A percentile compares a stretch with the other conserved stretches of the same genome.
Conservation (phyloP, 2,797 vertebrate genomes). For the Ceryle rudis region DNA sequence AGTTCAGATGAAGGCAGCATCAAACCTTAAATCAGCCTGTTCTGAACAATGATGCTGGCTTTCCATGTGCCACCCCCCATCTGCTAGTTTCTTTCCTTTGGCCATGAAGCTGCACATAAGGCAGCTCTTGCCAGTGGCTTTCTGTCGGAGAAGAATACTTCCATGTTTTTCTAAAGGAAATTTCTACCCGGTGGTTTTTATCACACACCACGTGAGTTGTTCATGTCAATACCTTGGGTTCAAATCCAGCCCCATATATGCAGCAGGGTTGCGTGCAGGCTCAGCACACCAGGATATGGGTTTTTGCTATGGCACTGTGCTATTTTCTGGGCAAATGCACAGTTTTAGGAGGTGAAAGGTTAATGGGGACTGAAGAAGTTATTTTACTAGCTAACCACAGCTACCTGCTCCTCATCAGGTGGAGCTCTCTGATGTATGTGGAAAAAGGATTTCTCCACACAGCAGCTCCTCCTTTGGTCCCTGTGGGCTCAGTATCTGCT, state of each 20-base stretch:
- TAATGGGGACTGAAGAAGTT: neutral
- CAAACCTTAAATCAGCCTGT: neutral
- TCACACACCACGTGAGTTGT: neutral
- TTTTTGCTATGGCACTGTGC: accelerated
- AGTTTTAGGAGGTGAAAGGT: neutral
- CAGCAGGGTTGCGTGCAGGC: neutral
- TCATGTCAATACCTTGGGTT: neutral
- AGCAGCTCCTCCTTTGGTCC: neutral
- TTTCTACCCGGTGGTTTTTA: neutral
- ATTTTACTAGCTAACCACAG: neutral
- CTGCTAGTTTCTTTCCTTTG: neutral
- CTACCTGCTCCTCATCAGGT: neutral
- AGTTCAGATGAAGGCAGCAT: neutral
- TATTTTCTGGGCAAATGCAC: neutral
- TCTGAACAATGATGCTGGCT: neutral
- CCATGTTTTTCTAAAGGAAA: neutral
- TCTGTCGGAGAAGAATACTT: neutral
- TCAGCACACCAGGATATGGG: accelerated
- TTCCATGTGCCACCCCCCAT: neutral
- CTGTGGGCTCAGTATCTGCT: neutral
- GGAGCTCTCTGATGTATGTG: accelerated
- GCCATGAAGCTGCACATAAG: neutral
- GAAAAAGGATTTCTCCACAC: neutral
- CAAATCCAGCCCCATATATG: neutral
- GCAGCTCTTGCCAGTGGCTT: neutral